Conservation (phyloP, 2,888 invertebrate genomes). For the Caradrina kadenii region DNA sequence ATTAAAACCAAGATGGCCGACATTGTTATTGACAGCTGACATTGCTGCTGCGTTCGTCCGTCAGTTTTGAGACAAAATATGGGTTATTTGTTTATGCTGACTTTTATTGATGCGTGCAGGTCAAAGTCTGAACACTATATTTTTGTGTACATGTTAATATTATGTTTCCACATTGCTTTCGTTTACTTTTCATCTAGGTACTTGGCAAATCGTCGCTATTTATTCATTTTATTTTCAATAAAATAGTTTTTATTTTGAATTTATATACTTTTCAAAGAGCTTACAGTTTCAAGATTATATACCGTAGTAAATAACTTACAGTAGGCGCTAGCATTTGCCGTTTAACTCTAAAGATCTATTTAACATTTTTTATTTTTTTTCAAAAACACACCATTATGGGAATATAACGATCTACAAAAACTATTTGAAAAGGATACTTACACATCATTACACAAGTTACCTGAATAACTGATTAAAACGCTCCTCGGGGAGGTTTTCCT, state of each 20-base stretch:
- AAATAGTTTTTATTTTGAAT: too few species aligned
- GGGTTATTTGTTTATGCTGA: conserved; percentile 7
- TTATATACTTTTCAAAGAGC: too few species aligned
- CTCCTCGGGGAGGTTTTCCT: conserved; percentile 39
- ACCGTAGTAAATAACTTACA: too few species aligned
- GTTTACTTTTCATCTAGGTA: neutral
- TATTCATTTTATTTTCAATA: too few species aligned
- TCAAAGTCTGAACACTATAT: neutral
- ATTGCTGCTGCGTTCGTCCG: conserved; percentile 19
- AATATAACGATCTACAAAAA: conserved; percentile 1
- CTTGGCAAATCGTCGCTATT: neutral
- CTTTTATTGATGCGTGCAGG: neutral
- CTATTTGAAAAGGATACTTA: conserved; percentile 39
- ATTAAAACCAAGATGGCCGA: conserved; percentile 70
- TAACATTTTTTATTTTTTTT: neutral
- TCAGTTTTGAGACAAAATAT: conserved; percentile 27
- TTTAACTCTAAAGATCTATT: too few species aligned
- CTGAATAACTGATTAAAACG: conserved; percentile 59
- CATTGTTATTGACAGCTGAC: conserved; percentile 56
- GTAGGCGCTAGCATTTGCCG: too few species aligned
- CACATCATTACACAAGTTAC: conserved; percentile 49
- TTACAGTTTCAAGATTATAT: too few species aligned
- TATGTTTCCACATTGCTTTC: neutral
- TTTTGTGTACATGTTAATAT: neutral
- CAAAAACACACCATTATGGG: neutral